Base-by-base conservation (phyloP, 2,888 invertebrate species). In the Caenorhabditis macrosperma region DNA sequence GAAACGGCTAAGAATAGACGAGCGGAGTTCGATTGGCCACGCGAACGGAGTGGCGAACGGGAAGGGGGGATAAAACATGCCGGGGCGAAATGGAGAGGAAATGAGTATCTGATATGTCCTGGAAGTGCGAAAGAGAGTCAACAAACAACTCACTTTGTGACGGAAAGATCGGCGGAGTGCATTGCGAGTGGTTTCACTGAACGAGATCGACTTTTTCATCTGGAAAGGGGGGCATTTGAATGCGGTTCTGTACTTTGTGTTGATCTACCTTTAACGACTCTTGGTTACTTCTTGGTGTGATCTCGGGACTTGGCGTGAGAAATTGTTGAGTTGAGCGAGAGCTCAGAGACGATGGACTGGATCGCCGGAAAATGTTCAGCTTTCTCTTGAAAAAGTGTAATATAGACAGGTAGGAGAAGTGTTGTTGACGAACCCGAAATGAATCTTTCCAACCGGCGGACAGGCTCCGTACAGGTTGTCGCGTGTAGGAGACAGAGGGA, bases 201-300 rank as follows among this genome's bases (percentile, higher is more conserved):
- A 78, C 44, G 81, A 76, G 24, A 78, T 81, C 26, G 81, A 81
- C 54, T 78, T 78, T 67, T 75, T 74, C 72, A 81, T 75, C 80
- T 80, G 71, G 24, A 80, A 80, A 46, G n/a, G n/a, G n/a, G n/a
- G n/a, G n/a, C n/a, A n/a, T 54, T 22, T 52, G 26, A 38, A 57
- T n/a, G n/a, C n/a, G n/a, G 15, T 28, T 30, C 17, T 50, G 26
- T 17, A 28, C 24, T 28, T 44, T 1, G 28, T 12, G 35, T 6
- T 2, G 10, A 24, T 35, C 17, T 17, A 67, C 61, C 20, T 67
- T 68, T 10, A 33, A 15, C 5, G 46, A 4, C 38, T 63, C 63
- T n/a, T 22, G 64, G 9, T 74, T 63, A 15, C 64, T 48, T 50
- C 50, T 64, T 10, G 57, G 41, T 0, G 68, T 48, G 38, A 68